Conservation (phyloP, 2,797 vertebrate species). For the Hypotaenidia okinawae region DNA sequence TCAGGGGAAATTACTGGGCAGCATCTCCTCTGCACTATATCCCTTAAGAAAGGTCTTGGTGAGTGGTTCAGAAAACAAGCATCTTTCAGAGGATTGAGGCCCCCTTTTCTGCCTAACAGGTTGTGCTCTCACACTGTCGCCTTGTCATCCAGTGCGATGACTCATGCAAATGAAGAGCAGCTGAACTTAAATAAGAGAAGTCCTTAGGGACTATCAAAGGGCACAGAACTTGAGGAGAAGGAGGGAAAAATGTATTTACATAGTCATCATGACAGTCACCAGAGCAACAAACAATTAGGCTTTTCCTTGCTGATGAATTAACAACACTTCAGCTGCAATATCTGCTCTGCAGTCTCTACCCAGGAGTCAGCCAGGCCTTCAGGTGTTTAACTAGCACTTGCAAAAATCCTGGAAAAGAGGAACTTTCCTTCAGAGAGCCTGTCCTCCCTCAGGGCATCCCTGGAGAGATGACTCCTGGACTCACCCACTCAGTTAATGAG, state of each 20-base stretch:
- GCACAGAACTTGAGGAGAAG: not conserved
- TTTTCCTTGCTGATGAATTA: slow-evolving; percentile 28
- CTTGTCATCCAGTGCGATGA: slow-evolving; percentile 34
- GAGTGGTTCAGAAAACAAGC: not conserved
- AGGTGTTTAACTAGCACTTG: slow-evolving; percentile 4
- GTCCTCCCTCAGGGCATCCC: slow-evolving; percentile 1
- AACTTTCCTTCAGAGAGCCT: not conserved
- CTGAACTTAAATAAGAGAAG: slow-evolving; percentile 36
- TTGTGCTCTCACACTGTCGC: not conserved
- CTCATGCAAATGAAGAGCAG: slow-evolving; percentile 55
- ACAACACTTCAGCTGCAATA: not conserved
- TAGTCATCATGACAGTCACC: slow-evolving; percentile 36
- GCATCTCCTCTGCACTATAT: not conserved
- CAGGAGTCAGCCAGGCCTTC: slow-evolving; percentile 4
- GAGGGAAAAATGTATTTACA: not conserved
- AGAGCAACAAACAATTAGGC: slow-evolving; percentile 48
- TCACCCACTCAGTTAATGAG: slow-evolving; percentile 11
- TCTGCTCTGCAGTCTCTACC: not conserved
- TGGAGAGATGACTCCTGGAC: not conserved
- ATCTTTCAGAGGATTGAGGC: not conserved
- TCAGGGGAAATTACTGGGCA: not conserved
- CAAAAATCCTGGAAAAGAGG: not conserved
- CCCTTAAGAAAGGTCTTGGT: not conserved
- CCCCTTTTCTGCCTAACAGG: not conserved
- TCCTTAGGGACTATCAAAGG: slow-evolving; percentile 46